phyloP scores from a whole-genome alignment of 2,888 invertebrate species.

The Epicampocera succincta region DNA sequence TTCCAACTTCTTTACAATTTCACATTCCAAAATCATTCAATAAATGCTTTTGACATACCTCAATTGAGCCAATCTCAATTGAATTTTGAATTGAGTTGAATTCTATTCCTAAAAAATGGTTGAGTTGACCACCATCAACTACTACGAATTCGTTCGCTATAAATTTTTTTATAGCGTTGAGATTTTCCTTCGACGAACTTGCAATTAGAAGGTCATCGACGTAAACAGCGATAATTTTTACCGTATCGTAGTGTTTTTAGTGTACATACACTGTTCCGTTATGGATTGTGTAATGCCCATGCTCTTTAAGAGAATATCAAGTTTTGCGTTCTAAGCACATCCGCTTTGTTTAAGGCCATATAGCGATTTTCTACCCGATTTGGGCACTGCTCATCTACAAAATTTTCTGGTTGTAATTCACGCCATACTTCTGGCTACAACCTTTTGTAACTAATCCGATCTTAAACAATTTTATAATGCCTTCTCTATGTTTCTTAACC shows the following conservation, averaged over 20 bases:
- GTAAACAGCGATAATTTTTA: slow-evolving; percentile 63
- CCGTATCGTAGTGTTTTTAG: too few species aligned
- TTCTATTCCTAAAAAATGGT: slow-evolving; percentile 40
- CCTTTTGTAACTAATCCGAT: too few species aligned
- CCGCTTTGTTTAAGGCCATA: slow-evolving; percentile 67
- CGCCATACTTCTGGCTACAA: too few species aligned
- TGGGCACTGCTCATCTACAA: background rate
- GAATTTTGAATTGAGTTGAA: slow-evolving; percentile 28
- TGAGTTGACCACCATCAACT: slow-evolving; percentile 51
- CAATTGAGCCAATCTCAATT: slow-evolving; percentile 38
- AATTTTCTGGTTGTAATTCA: background rate
- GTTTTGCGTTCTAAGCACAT: slow-evolving; percentile 61
- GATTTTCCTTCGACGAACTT: slow-evolving; percentile 50
- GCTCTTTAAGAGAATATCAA: slow-evolving; percentile 56
- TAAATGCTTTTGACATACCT: slow-evolving; percentile 23
- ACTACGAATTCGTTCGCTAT: slow-evolving; percentile 59
- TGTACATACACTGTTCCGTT: slow-evolving; percentile 65
- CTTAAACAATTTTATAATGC: too few species aligned
- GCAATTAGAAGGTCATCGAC: slow-evolving; percentile 65
- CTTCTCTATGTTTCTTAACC: background rate
- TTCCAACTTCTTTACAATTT: slow-evolving; percentile 2
- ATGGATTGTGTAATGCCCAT: slow-evolving; percentile 55
- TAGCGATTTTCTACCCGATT: background rate
- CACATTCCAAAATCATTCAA: background rate
- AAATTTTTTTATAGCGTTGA: slow-evolving; percentile 49